A percentile compares a stretch with the other conserved stretches of the same genome.
Evolutionary conservation across 2,888 invertebrate genomes (phyloP).

Genomic region (Eutolmus rufibarbis): DNA sequence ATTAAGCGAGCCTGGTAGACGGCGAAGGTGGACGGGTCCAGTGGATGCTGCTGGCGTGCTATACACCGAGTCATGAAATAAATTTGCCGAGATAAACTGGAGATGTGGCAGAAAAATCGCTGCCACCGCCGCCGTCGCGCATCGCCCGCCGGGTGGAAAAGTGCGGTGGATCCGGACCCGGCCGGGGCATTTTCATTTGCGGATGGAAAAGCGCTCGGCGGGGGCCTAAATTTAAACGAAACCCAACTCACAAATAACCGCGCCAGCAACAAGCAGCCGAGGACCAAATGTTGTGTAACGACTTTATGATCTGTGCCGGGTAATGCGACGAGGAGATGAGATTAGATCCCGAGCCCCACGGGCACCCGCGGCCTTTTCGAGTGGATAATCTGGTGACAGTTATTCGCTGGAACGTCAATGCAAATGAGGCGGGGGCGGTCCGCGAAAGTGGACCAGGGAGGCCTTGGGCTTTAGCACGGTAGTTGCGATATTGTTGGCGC

Average conservation of each 20-base stretch:
- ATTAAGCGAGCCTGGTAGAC: constrained; percentile 38
- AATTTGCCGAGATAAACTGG: constrained; percentile 40
- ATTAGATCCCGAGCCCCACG: background rate
- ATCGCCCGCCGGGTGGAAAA: background rate
- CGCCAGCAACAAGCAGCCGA: constrained; percentile 28
- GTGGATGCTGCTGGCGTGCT: background rate
- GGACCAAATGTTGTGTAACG: constrained; percentile 46
- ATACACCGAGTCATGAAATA: constrained; percentile 34
- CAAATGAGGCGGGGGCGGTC: background rate
- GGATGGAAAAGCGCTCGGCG: background rate
- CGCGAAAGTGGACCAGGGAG: background rate
- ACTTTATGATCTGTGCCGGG: constrained; percentile 45
- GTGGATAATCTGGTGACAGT: constrained; percentile 25
- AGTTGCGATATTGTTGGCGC: background rate
- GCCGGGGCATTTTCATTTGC: background rate
- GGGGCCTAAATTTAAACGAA: constrained; percentile 36
- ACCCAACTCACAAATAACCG: constrained; percentile 22
- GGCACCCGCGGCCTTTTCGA: background rate
- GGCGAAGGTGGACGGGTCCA: constrained; percentile 30
- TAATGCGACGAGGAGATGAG: constrained; percentile 9
- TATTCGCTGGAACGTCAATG: background rate
- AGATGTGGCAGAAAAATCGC: constrained; percentile 36
- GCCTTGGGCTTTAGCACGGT: background rate
- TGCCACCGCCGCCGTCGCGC: background rate
- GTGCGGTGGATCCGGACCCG: background rate